Conservation (phyloP, 2,797 vertebrate genomes). For the Rhinogobio ventralis region DNA sequence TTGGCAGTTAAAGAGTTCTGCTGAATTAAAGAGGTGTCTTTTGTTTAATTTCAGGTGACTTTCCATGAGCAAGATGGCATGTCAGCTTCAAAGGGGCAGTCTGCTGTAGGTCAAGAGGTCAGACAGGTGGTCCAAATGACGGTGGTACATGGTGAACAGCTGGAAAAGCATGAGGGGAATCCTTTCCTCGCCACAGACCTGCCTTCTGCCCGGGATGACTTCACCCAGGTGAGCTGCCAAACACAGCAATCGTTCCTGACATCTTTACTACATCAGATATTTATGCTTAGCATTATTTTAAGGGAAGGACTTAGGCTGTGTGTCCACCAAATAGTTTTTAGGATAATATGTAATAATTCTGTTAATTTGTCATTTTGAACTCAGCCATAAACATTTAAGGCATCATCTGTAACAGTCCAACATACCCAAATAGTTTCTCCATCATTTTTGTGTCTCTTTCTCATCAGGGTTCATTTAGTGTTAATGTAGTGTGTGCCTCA, state of each 20-base stretch:
- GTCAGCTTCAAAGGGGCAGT: constrained; percentile 70
- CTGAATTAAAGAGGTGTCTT: background rate
- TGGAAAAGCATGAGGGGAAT: constrained; percentile 84
- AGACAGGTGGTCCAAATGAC: constrained; percentile 83
- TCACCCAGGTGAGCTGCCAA: constrained; percentile 83
- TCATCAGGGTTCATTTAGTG: background rate
- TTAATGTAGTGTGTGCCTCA: constrained; percentile 48
- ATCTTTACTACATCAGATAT: background rate
- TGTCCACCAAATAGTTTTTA: too few relatives aligned
- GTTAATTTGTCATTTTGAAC: background rate
- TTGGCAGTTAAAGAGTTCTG: background rate
- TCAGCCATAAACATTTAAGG: background rate
- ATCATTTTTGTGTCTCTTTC: background rate
- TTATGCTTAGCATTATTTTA: background rate
- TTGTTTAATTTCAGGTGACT: constrained; percentile 78
- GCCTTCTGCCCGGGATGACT: constrained; percentile 88
- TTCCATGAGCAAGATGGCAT: constrained; percentile 79
- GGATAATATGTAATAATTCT: background rate
- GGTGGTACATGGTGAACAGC: constrained; percentile 83
- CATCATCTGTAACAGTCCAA: background rate
- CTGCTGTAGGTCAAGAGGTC: constrained; percentile 78
- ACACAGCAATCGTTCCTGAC: background rate
- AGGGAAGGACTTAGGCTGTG: background rate
- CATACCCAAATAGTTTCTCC: background rate
- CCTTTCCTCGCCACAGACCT: constrained; percentile 83